Base-by-base conservation (phyloP, 2,888 invertebrate genomes). In the Bombylius major region DNA sequence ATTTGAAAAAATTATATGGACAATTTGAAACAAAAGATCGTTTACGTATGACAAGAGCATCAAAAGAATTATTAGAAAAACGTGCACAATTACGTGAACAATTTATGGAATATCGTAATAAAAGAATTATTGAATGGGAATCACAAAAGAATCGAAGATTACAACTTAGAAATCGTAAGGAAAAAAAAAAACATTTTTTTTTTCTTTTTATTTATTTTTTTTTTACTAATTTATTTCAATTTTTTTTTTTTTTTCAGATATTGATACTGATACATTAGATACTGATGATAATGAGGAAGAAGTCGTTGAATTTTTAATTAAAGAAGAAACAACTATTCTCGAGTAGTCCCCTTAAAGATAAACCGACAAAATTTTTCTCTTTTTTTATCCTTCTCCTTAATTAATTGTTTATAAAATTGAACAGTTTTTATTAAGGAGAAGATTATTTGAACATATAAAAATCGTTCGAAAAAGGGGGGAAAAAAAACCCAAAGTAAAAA, bases 21-120 rank as follows among this genome's bases (percentile, higher is more conserved):
- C 87, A 89, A 73, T 99, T 99, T 72, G 97, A 98, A 74, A 87
- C 88, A 68, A 95, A 98, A 77, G 99, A 99, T 77, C 86, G 91
- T 59, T 86, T 93, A 82, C 82, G 93, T 56, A 82, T 89, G 73
- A 91, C 86, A 60, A 90, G 91, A 69, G 96, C 95, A 36, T 93
- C 93, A 62, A 95, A 95, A 82, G 96, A 96, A 78, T 76, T 95
- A 68, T 84, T 96, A 56, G 95, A 96, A 65, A 94, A 94, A 73
- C 84, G 96, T 47, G 84, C 90, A 34, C 84, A 87, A 63, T 78
- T 93, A 63, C 88, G 94, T 83, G 86, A 88, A 72, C 87, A 90
- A 63, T 89, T 92, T 73, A 81, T 85, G 67, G 86, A 86, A 67
- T 93, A 89, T 72, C 82, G 92, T 62, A 82, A 83, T 62, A 80